Conservation (phyloP, 2,888 invertebrate species). For the Thyatira batis region DNA sequence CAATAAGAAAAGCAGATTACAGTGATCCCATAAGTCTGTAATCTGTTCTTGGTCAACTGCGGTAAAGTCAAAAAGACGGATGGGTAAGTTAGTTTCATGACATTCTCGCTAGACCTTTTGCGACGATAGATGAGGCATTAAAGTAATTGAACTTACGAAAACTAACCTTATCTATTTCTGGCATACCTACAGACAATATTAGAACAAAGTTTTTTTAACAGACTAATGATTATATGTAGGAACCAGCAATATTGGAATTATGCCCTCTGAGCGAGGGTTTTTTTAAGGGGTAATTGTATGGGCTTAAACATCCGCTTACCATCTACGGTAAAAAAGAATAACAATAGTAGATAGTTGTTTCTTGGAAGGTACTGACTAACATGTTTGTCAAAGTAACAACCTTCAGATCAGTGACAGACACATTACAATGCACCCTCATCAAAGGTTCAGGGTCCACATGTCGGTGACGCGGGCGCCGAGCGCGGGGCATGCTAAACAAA, state of each 20-base stretch:
- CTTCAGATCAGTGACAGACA: not conserved
- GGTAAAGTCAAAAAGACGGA: not conserved
- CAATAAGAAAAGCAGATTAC: too few species aligned
- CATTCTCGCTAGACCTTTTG: not conserved
- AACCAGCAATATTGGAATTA: too few species aligned
- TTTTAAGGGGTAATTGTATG: too few species aligned
- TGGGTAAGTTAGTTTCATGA: not conserved
- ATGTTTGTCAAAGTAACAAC: not conserved
- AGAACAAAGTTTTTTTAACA: too few species aligned
- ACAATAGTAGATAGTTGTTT: too few species aligned
- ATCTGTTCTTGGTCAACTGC: not conserved
- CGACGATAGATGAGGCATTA: not conserved
- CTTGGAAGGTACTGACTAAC: not conserved
- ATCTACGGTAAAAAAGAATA: too few species aligned
- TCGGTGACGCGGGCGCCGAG: constrained; percentile 3
- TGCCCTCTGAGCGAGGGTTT: too few species aligned
- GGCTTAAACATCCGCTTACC: too few species aligned
- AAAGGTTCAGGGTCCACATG: constrained; percentile 6
- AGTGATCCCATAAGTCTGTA: not conserved
- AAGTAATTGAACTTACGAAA: not conserved
- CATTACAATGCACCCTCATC: constrained; percentile 19
- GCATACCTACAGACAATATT: too few species aligned
- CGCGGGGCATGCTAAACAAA: constrained; percentile 18
- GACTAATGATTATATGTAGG: too few species aligned
- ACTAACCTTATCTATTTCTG: too few species aligned